Percentiles rank a stretch among this genome's conserved stretches.
Conservation (phyloP, 1,140 invertebrate genomes). For the Drosophila trapezifrons region DNA sequence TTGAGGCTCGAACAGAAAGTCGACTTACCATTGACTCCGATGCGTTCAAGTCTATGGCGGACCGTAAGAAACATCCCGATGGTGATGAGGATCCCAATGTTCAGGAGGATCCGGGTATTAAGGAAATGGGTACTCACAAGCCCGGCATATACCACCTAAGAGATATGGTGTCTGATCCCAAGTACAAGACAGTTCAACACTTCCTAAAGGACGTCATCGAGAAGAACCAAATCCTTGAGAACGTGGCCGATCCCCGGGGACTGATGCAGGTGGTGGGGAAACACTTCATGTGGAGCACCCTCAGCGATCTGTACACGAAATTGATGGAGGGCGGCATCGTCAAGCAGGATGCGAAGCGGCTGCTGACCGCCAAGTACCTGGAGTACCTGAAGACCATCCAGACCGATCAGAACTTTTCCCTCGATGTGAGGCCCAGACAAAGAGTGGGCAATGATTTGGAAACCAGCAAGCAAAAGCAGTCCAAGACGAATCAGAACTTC, state of each 20-base stretch:
- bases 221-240: constrained; percentile 12
- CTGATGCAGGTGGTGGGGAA: constrained; percentile 8
- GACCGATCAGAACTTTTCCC: not conserved
- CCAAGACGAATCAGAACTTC: not conserved
- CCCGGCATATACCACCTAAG: not conserved
- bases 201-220: constrained; percentile 30
- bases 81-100: too few relatives aligned
- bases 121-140: too few relatives aligned
- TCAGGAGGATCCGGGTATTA: too few relatives aligned
- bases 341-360: not conserved
- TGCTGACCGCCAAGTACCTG: constrained; percentile 33
- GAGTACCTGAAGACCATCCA: constrained; percentile 19
- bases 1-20: too few relatives aligned
- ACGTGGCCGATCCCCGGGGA: not conserved
- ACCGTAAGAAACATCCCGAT: too few relatives aligned
- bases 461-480: not conserved
- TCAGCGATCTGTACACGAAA: constrained; percentile 16
- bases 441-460: not conserved
- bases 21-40: too few relatives aligned
- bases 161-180: not conserved
- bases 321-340: constrained; percentile 1
- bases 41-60: fast-evolving
- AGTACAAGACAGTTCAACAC: not conserved
- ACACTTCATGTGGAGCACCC: constrained; percentile 51
- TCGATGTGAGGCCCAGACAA: not conserved